Evolutionary conservation across 2,888 invertebrate species (phyloP).

Genomic region (Suillia variegata): DNA sequence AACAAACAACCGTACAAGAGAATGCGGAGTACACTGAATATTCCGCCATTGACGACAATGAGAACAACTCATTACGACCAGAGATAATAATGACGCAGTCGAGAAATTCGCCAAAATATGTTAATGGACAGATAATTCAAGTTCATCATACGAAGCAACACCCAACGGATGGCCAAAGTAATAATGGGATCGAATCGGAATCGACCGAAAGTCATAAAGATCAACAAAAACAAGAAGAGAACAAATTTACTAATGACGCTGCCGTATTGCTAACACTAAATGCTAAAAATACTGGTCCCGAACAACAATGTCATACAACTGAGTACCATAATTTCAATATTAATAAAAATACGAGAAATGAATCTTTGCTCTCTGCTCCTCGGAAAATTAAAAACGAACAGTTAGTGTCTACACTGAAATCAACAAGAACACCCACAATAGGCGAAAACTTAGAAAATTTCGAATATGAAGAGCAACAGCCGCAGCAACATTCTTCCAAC

Average conservation of each 20-base stretch:
- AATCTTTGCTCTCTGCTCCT: conserved; percentile 7
- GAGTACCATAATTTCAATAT: conserved; percentile 11
- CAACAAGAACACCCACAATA: conserved; percentile 26
- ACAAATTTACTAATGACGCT: conserved; percentile 46
- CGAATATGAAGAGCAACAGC: conserved; percentile 34
- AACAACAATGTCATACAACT: conserved; percentile 29
- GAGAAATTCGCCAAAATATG: conserved; percentile 7
- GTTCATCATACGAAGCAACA: conserved; percentile 37
- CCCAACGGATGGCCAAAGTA: conserved; percentile 44
- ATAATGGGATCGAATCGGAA: too few species aligned
- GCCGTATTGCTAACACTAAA: conserved; percentile 33
- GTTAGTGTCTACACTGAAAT: conserved; percentile 14
- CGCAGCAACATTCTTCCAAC: conserved; percentile 24
- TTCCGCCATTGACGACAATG: conserved; percentile 25
- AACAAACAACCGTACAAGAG: conserved; percentile 42
- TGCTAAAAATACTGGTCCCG: conserved; percentile 44
- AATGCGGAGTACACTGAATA: too few species aligned
- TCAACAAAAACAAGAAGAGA: conserved; percentile 5
- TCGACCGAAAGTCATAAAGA: background rate
- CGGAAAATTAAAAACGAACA: conserved; percentile 37
- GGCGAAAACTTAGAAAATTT: conserved; percentile 21
- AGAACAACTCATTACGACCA: conserved; percentile 6
- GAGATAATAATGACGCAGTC: conserved; percentile 28
- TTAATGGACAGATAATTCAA: conserved; percentile 36
- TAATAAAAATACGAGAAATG: background rate